A percentile compares a stretch with the other conserved stretches of the same genome.
Evolutionary conservation across 2,113 vertebrate genomes (phyloP).

Genomic region (Cranoglanis bouderius): DNA sequence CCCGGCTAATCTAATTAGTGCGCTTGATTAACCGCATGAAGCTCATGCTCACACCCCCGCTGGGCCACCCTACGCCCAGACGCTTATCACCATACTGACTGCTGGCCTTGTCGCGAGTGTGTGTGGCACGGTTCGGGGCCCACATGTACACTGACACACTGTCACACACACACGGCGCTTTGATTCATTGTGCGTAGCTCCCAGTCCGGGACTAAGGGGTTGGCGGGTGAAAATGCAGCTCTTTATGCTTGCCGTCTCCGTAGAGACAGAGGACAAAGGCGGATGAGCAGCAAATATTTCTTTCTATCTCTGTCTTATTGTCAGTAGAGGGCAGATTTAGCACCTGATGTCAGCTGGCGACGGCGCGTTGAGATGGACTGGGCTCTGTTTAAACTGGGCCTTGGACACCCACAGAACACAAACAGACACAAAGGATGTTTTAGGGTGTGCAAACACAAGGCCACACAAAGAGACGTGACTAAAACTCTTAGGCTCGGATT

Average conservation of each 20-base stretch:
- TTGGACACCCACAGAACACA: conserved; percentile 53
- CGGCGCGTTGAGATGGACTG: conserved; percentile 51
- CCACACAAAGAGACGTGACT: conserved; percentile 64
- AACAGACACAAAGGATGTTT: conserved; percentile 57
- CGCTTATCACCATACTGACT: conserved; percentile 49
- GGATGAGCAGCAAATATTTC: conserved; percentile 77
- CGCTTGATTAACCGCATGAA: conserved; percentile 73
- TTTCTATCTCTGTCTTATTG: conserved; percentile 58
- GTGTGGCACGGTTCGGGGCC: conserved; percentile 47
- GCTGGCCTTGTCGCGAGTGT: conserved; percentile 39
- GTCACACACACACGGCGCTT: conserved; percentile 64
- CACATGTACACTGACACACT: conserved; percentile 22
- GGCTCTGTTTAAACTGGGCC: conserved; percentile 73
- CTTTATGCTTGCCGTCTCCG: conserved; percentile 70
- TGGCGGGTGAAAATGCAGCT: conserved; percentile 68
- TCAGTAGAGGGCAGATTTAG: conserved; percentile 73
- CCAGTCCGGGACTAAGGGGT: conserved; percentile 44
- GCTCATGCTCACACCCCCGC: conserved; percentile 60
- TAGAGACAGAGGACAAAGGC: conserved; percentile 75
- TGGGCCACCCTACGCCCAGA: conserved; percentile 50
- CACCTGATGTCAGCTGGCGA: conserved; percentile 61
- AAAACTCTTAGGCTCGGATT: conserved; percentile 41
- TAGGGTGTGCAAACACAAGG: conserved; percentile 58
- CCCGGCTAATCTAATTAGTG: conserved; percentile 75
- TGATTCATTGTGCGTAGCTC: conserved; percentile 72